A percentile compares a stretch with the other conserved stretches of the same genome.
Conservation (phyloP, 2,888 invertebrate genomes). For the Blastobasis lacticolella region DNA sequence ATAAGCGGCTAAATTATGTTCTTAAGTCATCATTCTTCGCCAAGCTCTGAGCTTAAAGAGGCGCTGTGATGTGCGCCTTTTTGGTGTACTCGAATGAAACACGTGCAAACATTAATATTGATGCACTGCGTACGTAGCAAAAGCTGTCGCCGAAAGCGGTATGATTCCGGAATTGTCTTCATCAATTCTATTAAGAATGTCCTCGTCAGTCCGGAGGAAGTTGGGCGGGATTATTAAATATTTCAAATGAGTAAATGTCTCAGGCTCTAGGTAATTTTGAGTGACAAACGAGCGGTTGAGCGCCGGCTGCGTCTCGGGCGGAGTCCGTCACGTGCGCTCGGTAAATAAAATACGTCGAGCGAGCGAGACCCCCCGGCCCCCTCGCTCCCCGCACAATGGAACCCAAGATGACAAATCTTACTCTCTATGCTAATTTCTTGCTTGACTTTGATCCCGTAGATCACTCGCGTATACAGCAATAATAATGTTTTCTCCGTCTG, state of each 20-base stretch:
- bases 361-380: conserved; percentile 14
- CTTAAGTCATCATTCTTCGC: no score
- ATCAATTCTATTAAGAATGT: conserved; percentile 13
- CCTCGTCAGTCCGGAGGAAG: conserved; percentile 1
- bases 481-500: no score
- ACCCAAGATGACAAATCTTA: conserved; percentile 51
- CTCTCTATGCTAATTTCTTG: conserved; percentile 50
- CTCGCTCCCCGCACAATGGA: conserved; percentile 26
- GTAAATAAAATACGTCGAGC: conserved; percentile 55
- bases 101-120: no score
- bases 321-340: conserved; percentile 49
- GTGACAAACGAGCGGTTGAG: conserved; percentile 57
- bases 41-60: no score
- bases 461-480: no score
- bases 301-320: conserved; percentile 40
- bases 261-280: conserved; percentile 39
- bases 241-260: conserved; percentile 36
- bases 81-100: no score
- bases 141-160: no score
- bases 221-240: conserved; percentile 31
- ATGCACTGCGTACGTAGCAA: no score
- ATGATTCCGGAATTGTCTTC: conserved; percentile 2
- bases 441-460: background rate
- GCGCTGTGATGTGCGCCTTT: no score
- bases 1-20: no score